Conservation (phyloP, 1,140 invertebrate genomes). For the Telenomus remus region DNA sequence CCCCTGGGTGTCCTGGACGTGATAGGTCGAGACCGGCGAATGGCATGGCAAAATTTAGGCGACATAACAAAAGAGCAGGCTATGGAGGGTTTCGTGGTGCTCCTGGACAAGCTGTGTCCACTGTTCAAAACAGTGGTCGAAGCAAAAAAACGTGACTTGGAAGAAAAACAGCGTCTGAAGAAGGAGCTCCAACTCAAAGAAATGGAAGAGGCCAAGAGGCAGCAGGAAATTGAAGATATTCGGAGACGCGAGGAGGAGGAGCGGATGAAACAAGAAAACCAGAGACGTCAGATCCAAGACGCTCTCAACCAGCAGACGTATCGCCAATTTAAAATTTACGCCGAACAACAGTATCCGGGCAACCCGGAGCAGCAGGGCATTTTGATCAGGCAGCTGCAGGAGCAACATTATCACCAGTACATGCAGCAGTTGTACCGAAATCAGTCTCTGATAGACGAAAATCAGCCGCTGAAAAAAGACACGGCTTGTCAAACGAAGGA, state of each 20-base stretch:
- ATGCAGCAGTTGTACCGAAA: conserved; percentile 90
- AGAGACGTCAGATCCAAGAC: conserved; percentile 91
- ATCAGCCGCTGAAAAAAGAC: conserved; percentile 67
- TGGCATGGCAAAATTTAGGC: conserved; percentile 94
- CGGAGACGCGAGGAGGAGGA: conserved; percentile 78
- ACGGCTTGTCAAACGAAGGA: conserved; percentile 47
- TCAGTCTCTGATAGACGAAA: conserved; percentile 77
- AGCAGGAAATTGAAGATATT: conserved; percentile 80
- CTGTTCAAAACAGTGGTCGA: conserved; percentile 93
- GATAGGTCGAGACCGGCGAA: conserved; percentile 92
- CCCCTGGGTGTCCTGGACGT: conserved; percentile 95
- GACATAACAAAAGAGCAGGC: conserved; percentile 90
- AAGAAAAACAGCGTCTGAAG: conserved; percentile 82
- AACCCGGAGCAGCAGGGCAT: conserved; percentile 95
- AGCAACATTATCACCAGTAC: conserved; percentile 98
- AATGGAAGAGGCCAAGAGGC: conserved; percentile 75
- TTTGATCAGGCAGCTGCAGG: conserved; percentile 93
- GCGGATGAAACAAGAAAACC: conserved; percentile 77
- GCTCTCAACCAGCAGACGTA: conserved; percentile 97
- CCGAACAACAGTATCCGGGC: conserved; percentile 96
- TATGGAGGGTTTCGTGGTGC: conserved; percentile 93
- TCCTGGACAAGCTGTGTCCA: conserved; percentile 90
- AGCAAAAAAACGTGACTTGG: conserved; percentile 90
- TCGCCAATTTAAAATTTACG: conserved; percentile 94
- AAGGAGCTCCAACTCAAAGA: conserved; percentile 74